Percentiles rank a stretch among this genome's conserved stretches.
Evolutionary conservation across 2,888 invertebrate species (phyloP).

Genomic region (Autographa gamma): DNA sequence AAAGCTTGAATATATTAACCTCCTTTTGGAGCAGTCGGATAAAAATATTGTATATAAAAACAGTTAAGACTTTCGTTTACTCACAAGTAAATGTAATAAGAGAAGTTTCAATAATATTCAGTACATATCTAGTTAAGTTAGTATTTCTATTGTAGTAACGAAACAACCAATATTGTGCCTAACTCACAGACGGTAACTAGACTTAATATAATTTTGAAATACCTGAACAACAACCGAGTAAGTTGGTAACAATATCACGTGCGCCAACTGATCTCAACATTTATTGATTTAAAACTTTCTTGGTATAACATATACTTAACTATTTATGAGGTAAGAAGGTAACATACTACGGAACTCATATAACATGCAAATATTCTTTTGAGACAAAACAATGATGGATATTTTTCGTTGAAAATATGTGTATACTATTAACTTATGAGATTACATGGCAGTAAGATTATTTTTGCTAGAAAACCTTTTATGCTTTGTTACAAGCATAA

Average conservation of each 20-base stretch:
- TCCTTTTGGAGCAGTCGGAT: too few relatives aligned
- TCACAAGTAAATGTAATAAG: neutral
- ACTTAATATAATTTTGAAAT: slow-evolving; percentile 7
- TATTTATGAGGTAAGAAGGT: slow-evolving; percentile 12
- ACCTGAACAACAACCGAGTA: neutral
- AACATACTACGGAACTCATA: slow-evolving; percentile 13
- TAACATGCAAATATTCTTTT: slow-evolving; percentile 9
- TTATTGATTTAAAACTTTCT: slow-evolving; percentile 13
- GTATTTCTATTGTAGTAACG: neutral
- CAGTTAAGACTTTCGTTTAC: neutral
- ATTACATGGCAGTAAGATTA: too few relatives aligned
- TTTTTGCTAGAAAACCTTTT: too few relatives aligned
- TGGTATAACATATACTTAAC: neutral
- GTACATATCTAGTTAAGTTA: neutral
- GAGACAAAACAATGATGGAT: too few relatives aligned
- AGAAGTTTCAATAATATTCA: neutral
- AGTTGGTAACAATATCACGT: slow-evolving; percentile 11
- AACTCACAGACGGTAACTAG: neutral
- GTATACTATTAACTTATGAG: too few relatives aligned
- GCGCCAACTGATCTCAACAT: slow-evolving; percentile 13
- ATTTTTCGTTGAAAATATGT: too few relatives aligned
- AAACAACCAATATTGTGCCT: neutral
- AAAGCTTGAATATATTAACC: too few relatives aligned
- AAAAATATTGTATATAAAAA: neutral
- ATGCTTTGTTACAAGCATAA: too few relatives aligned